A percentile compares a stretch with the other conserved stretches of the same genome.
Conservation (phyloP, 2,113 vertebrate species). For the Stictonetta naevosa region DNA sequence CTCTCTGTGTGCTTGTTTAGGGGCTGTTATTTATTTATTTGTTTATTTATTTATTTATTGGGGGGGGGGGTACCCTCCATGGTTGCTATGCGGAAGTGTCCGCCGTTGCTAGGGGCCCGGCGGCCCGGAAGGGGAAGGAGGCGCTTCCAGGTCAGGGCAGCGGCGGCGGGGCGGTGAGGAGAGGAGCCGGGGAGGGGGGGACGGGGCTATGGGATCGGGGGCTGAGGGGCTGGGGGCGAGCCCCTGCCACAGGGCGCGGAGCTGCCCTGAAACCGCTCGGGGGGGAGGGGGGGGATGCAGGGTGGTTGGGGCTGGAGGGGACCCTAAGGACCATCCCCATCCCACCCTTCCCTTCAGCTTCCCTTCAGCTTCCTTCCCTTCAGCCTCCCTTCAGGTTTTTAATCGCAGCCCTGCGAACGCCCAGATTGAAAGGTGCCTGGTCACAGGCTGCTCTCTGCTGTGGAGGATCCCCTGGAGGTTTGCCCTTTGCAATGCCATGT, state of each 20-base stretch:
- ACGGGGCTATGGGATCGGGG: neutral
- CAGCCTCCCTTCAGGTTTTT: too few species aligned
- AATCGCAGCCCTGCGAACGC: too few species aligned
- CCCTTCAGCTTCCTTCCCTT: too few species aligned
- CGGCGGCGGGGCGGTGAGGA: rapidly evolving
- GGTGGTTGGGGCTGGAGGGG: neutral
- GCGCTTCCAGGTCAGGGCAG: neutral
- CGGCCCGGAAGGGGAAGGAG: neutral
- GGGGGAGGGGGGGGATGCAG: neutral
- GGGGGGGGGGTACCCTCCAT: rapidly evolving
- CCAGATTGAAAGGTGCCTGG: too few species aligned
- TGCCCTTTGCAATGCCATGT: neutral
- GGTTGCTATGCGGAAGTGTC: neutral
- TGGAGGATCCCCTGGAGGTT: neutral
- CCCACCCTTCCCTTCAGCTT: too few species aligned
- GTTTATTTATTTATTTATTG: too few species aligned
- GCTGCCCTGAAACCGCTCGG: neutral
- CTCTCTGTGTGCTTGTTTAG: too few species aligned
- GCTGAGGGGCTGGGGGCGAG: too few species aligned
- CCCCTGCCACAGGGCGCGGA: neutral
- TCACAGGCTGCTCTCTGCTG: neutral
- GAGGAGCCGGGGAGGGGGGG: too few species aligned
- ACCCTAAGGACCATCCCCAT: neutral
- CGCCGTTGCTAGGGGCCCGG: neutral
- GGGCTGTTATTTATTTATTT: too few species aligned